Conservation (phyloP, 2,888 invertebrate genomes). For the Drosophila histrio region DNA sequence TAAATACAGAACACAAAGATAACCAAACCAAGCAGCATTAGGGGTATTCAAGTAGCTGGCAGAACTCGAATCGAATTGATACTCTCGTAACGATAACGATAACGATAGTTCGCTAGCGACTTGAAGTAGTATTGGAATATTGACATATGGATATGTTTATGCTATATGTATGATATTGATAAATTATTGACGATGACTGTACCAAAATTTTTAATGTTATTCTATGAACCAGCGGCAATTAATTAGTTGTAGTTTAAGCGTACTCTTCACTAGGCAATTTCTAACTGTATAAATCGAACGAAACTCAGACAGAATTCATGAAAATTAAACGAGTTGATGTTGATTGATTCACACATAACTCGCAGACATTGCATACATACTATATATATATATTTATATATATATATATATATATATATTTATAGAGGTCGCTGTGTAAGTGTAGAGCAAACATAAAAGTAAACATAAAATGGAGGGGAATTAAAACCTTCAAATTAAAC, state of each 20-base stretch:
- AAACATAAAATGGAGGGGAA: slow-evolving; percentile 16
- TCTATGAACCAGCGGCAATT: slow-evolving; percentile 55
- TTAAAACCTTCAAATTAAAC: slow-evolving; percentile 5
- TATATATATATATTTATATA: slow-evolving; percentile 20
- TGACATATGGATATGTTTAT: slow-evolving; percentile 13
- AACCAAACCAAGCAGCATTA: slow-evolving; percentile 67
- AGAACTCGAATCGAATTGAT: slow-evolving; percentile 8
- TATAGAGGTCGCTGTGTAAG: slow-evolving; percentile 48
- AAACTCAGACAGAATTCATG: slow-evolving; percentile 8
- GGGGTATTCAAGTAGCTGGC: slow-evolving; percentile 33
- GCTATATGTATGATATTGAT: slow-evolving; percentile 4
- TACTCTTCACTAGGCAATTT: slow-evolving; percentile 61
- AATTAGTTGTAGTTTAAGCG: slow-evolving; percentile 70
- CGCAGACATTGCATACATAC: slow-evolving; percentile 4
- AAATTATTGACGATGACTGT: slow-evolving; percentile 59
- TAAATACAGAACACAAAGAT: slow-evolving; percentile 57
- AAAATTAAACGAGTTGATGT: slow-evolving; percentile 26
- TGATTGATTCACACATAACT: slow-evolving; percentile 6
- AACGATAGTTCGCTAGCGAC: slow-evolving; percentile 2
- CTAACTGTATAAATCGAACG: slow-evolving; percentile 59
- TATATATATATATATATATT: slow-evolving; percentile 23
- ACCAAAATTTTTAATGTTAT: slow-evolving; percentile 72
- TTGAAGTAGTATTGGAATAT: slow-evolving; percentile 5
- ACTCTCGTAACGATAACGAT: not conserved
- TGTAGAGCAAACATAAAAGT: slow-evolving; percentile 47